phyloP scores from a whole-genome alignment of 2,113 vertebrate species.

The Corvus cornix region DNA sequence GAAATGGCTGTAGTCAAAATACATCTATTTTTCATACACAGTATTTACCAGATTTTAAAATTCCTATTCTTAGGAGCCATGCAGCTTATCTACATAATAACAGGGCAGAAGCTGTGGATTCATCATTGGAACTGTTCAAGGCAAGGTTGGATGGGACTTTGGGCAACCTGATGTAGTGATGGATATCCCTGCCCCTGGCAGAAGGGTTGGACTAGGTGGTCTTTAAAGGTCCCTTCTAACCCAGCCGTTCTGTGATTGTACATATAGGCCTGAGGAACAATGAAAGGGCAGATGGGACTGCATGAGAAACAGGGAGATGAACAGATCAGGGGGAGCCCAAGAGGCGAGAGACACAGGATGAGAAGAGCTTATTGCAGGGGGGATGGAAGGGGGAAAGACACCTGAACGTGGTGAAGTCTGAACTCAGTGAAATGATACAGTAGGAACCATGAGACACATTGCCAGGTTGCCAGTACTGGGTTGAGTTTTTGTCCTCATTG shows the following conservation, averaged over 20 bases:
- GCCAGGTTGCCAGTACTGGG: not conserved
- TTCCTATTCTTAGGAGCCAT: not conserved
- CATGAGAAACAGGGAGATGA: not conserved
- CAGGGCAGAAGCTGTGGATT: not conserved
- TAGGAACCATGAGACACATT: not conserved
- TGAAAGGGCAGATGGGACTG: not conserved
- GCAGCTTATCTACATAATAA: not conserved
- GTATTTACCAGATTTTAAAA: not conserved
- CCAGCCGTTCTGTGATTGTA: not conserved
- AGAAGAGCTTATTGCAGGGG: not conserved
- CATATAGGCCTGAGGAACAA: not conserved
- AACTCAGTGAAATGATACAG: not conserved
- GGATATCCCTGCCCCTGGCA: not conserved
- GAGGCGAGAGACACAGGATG: not conserved
- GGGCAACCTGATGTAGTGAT: not conserved
- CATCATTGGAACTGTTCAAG: not conserved
- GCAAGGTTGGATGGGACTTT: not conserved
- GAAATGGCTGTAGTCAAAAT: not conserved
- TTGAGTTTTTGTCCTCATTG: not conserved
- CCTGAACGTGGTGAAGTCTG: not conserved
- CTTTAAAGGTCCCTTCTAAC: not conserved
- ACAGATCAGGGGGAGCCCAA: not conserved
- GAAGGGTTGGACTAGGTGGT: not conserved
- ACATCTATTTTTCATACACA: not conserved
- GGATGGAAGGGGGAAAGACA: not conserved